phyloP scores from a whole-genome alignment of 2,888 invertebrate genomes.

The Tachina lurida region DNA sequence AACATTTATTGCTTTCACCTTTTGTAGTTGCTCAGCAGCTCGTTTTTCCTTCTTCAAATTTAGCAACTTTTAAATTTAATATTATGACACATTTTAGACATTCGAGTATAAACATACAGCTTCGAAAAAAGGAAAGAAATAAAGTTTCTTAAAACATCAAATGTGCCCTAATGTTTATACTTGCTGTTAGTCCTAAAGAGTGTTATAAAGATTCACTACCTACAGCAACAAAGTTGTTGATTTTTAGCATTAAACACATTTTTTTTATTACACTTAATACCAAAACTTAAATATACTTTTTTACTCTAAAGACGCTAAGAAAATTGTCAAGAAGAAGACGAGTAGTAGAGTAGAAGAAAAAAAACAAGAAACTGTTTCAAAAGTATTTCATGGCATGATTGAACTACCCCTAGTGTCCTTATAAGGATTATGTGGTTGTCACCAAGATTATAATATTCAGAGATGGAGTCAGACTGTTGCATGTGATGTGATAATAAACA shows the following conservation, averaged over 20 bases:
- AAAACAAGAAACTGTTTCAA: conserved; percentile 34
- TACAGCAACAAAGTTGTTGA: conserved; percentile 37
- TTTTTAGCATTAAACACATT: conserved; percentile 13
- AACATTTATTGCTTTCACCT: neutral
- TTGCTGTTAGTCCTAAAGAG: conserved; percentile 28
- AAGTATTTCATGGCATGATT: conserved; percentile 61
- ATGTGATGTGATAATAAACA: conserved; percentile 20
- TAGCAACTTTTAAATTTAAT: conserved; percentile 39
- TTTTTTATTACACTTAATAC: conserved; percentile 20
- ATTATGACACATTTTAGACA: neutral
- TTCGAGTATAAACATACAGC: neutral
- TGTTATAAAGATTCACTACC: conserved; percentile 47
- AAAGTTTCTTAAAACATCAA: conserved; percentile 48
- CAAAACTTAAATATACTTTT: conserved; percentile 55
- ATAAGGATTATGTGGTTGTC: conserved; percentile 48
- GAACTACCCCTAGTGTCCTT: conserved; percentile 59
- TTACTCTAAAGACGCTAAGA: conserved; percentile 29
- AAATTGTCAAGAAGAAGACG: conserved; percentile 33
- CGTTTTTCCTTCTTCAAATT: neutral
- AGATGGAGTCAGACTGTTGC: conserved; percentile 58
- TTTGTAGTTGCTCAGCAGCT: neutral
- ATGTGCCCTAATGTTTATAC: conserved; percentile 59
- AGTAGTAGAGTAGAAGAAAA: neutral
- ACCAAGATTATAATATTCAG: conserved; percentile 27
- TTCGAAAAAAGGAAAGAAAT: neutral